Conservation (phyloP, 2,888 invertebrate species). For the Candidula unifasciata region DNA sequence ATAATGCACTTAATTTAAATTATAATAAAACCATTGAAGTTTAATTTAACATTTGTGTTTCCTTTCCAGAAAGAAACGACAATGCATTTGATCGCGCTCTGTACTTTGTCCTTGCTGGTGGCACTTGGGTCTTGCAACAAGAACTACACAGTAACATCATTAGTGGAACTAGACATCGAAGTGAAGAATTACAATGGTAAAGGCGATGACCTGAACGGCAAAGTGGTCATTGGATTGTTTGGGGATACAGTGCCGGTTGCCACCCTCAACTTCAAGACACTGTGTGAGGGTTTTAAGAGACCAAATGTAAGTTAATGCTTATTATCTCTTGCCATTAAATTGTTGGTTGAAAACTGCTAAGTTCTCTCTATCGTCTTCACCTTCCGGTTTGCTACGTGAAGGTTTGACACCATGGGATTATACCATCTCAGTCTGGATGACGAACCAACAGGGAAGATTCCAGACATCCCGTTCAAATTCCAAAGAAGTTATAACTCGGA, state of each 20-base stretch:
- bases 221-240: slow-evolving; percentile 75
- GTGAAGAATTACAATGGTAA: slow-evolving; percentile 74
- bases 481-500: no score
- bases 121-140: slow-evolving; percentile 43
- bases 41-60: background rate
- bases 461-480: no score
- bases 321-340: no score
- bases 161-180: slow-evolving; percentile 75
- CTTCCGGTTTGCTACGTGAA: no score
- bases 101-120: background rate
- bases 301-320: slow-evolving; percentile 56
- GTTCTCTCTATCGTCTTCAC: no score
- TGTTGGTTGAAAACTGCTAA: no score
- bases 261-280: slow-evolving; percentile 74
- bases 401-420: no score
- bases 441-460: no score
- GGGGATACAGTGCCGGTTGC: slow-evolving; percentile 77
- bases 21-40: background rate
- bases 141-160: slow-evolving; percentile 57
- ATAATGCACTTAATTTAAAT: background rate
- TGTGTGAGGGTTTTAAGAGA: slow-evolving; percentile 74
- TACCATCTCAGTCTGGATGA: no score
- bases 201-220: slow-evolving; percentile 68
- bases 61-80: background rate
- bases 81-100: background rate